Conservation (phyloP, 2,797 vertebrate genomes). For the Moxostoma hubbsi region DNA sequence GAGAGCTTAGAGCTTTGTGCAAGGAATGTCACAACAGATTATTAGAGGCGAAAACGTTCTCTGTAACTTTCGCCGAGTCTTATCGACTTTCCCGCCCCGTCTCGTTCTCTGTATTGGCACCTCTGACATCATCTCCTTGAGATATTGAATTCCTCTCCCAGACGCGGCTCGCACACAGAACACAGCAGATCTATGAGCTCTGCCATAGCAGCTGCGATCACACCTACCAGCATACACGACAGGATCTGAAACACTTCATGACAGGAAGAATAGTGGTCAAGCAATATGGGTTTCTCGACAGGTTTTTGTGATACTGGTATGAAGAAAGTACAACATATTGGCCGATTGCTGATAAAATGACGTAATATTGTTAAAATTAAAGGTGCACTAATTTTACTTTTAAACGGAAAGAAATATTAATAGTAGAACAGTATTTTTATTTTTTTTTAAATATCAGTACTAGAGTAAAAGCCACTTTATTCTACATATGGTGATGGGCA, state of each 20-base stretch:
- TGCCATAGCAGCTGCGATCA: slow-evolving; percentile 37
- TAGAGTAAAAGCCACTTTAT: too few species aligned
- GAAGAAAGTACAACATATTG: too few species aligned
- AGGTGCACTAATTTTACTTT: too few species aligned
- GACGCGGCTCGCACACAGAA: slow-evolving; percentile 64
- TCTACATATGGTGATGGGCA: too few species aligned
- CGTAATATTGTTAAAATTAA: too few species aligned
- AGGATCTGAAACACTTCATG: slow-evolving; percentile 35
- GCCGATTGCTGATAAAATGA: too few species aligned
- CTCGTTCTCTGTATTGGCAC: slow-evolving; percentile 75
- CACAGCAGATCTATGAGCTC: slow-evolving; percentile 57
- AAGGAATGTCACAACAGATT: slow-evolving; percentile 77
- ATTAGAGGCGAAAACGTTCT: slow-evolving; percentile 74
- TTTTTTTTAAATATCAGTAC: too few species aligned
- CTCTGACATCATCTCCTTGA: slow-evolving; percentile 82
- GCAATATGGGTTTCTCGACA: slow-evolving; percentile 6
- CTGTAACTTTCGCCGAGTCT: slow-evolving; percentile 69
- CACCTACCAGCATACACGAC: slow-evolving; percentile 31
- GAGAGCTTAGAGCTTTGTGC: slow-evolving; percentile 66
- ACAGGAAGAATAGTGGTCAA: slow-evolving; percentile 28
- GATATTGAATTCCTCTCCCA: slow-evolving; percentile 80
- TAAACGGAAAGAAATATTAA: too few species aligned
- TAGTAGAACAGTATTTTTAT: too few species aligned
- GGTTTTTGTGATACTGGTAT: too few species aligned
- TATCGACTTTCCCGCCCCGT: slow-evolving; percentile 75